phyloP scores from a whole-genome alignment of 2,888 invertebrate species.

The Mylabris sibirica region DNA sequence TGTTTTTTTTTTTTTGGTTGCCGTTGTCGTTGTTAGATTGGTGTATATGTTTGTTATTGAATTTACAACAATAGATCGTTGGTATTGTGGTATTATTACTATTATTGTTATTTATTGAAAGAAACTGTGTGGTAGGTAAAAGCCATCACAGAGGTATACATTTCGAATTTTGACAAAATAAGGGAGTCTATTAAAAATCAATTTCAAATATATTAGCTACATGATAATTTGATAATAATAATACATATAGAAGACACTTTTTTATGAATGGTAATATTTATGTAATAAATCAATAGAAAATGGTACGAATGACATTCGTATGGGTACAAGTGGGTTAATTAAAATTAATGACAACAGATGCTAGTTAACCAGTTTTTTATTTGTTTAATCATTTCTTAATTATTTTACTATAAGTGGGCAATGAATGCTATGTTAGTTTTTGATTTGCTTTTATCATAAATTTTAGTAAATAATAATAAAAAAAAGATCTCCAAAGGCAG shows the following conservation, averaged over 20 bases:
- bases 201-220: slow-evolving; percentile 1
- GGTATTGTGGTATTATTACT: slow-evolving; percentile 14
- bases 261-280: background rate
- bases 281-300: background rate
- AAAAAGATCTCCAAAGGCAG: too few relatives aligned
- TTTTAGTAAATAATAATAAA: background rate
- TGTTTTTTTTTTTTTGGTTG: background rate
- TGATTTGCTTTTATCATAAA: background rate
- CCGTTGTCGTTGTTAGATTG: background rate
- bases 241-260: background rate
- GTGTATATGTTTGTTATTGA: slow-evolving; percentile 14
- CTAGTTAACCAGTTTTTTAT: background rate
- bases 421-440: background rate
- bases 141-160: background rate
- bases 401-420: background rate
- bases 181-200: slow-evolving; percentile 9
- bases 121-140: slow-evolving; percentile 2
- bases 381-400: background rate
- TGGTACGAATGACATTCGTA: background rate
- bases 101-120: slow-evolving; percentile 9
- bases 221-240: background rate
- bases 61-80: slow-evolving; percentile 9
- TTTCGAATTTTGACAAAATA: background rate
- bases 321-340: background rate
- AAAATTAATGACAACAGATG: slow-evolving; percentile 8